Base-by-base conservation (phyloP, 2,888 invertebrate genomes). In the Drosophila rubida region DNA sequence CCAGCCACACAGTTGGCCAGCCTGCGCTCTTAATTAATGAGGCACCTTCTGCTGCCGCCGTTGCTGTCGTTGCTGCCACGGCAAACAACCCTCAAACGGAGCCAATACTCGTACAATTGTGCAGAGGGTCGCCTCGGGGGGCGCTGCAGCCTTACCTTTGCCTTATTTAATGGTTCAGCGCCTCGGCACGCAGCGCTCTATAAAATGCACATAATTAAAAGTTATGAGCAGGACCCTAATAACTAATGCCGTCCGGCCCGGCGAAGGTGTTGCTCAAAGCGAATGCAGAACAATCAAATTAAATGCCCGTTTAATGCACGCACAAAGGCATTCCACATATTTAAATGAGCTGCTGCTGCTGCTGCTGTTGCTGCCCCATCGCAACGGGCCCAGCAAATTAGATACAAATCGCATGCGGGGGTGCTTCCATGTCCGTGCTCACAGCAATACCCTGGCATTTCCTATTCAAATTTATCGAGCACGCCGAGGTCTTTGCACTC, bases 181-280 rank as follows among this genome's bases (percentile, higher is more conserved):
- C 76, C 63, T 69, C 23, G 42, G 16, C 49, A 6, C 19, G 13
- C 13, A 35, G 14, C 35, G 44, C 30, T 9, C 32, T 44, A 55
- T 22, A 72, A 75, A 80, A 84, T 84, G 87, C 77, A 80, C 75
- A 80, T 78, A 84, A 82, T 82, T 84, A 69, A 62, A 76, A 78
- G 63, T 81, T 70, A 85, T 67, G 85, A 70, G 65, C 58, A 25
- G 9, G 44, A 32, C 13, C 46, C 41, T 39, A 57, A 53, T 41
- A 35, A 37, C 27, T n/a, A 62, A 44, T 49, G 48, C 49, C 48
- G 53, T 7, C 23, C 45, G 44, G 30, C 27, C 35, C 13, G 22
- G 11, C 48, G n/a, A 35, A 48, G 41, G 41, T 45, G 57, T 51
- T 41, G 51, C 44, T 66, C 48, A 67, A 39, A 57, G 35, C 25